Evolutionary conservation across 2,113 vertebrate species (phyloP), one percentile per base, ranked within the genome.

Genomic region (Dicentrarchus labrax): DNA sequence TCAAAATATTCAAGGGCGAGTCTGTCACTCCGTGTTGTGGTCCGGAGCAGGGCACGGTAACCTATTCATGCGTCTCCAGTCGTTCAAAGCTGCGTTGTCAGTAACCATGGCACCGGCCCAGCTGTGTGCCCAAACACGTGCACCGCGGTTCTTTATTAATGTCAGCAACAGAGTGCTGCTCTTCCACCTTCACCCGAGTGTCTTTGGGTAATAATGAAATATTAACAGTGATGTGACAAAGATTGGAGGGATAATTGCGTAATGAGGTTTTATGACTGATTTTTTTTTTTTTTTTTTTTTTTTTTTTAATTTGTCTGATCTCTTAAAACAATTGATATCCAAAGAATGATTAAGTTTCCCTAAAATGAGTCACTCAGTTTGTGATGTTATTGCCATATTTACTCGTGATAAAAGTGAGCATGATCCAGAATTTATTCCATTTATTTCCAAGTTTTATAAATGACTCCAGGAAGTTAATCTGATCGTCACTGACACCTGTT

Each of bases 41-140:
- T 65, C 67, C 45, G 24, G 77, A 59, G 75, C 79, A 65, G 24
- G 30, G 67, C 59, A 87, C 67, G 85, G 64, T 51, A 71, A 88
- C 86, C 85, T 86, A 72, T 86, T 87, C 87, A 80, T 50, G 60
- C 83, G 67, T 51, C 54, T 69, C 60, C 84, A 71, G 64, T 39
- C 43, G 45, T 74, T 62, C 69, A 41, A 61, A 84, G 87, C 82
- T 85, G 91, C 85, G 89, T 93, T 84, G 75, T 90, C 90, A 76
- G 95, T 95, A 91, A 92, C 95, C 94, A 94, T 94, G 93, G 92
- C 94, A 93, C 78, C 90, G 78, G 78, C 91, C 88, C 85, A 89
- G 85, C 88, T 89, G 91, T 91, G 93, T 93, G 94, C 87, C 64
- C 84, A 68, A 80, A 94, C 93, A 95, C 91, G 94, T 95, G 94